Evolutionary conservation across 2,888 invertebrate genomes (phyloP), one percentile per base, ranked within the genome.

Genomic region (Agrochola macilenta): DNA sequence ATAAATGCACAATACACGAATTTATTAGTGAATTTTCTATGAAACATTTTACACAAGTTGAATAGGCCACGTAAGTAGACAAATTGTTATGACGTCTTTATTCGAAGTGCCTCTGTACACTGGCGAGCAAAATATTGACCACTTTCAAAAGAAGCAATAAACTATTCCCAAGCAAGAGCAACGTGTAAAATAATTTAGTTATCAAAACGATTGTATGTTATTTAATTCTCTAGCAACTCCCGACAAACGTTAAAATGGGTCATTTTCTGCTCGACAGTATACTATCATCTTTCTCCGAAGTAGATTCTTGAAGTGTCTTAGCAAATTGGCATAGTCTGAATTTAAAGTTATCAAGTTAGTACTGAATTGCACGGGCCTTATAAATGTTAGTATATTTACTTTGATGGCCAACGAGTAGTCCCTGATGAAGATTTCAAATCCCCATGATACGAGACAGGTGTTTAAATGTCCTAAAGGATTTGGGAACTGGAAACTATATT

Each of bases 21-120:
- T 95, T 95, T 95, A 95, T 89, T 94, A 95, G 92, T 87, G 80
- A 91, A 90, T 92, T 94, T 95, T 95, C 91, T 92, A 91, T 85
- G 86, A 88, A 90, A 90, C 92, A 89, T 95, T 89, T 93, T 95
- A 95, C 94, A 95, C 92, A 92, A 82, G 93, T 94, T 94, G 87
- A 82, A 83, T 88, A 89, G 79, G 82, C 89, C 90, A 88, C 87
- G 30, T 88, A 85, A 81, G 81, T 89, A 87, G 86, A 84, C 76
- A 84, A 89, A 84, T 88, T 83, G 84, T 88, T 88, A 85, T 77
- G 80, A 83, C 69, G 85, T 87, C 86, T 84, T 84, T 88, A 89
- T 88, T 79, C 75, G 75, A 92, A 92, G 92, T 92, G 92, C 92
- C 92, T 92, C 88, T 78, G 63, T 75, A 85, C 81, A 89, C 71